Conservation (phyloP, 2,888 invertebrate genomes). For the Eustalomyia histrio region DNA sequence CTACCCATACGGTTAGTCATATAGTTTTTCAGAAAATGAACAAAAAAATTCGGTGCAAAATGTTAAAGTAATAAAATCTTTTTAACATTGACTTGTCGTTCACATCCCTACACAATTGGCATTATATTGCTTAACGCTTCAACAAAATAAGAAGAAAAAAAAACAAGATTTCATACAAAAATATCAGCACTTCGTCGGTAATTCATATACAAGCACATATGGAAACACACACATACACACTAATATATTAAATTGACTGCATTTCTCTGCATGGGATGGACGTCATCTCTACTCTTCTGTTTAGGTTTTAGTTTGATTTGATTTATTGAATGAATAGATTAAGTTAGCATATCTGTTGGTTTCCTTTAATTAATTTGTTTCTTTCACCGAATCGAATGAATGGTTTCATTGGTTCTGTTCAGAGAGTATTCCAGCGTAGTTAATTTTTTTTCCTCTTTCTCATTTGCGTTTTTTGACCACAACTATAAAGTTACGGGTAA, state of each 20-base stretch:
- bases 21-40: neutral
- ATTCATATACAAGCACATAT: slow-evolving; percentile 10
- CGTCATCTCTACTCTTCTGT: slow-evolving; percentile 32
- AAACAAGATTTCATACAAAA: slow-evolving; percentile 24
- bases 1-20: neutral
- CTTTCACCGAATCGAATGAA: slow-evolving; percentile 75
- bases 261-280: slow-evolving; percentile 48
- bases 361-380: slow-evolving; percentile 78
- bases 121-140: slow-evolving; percentile 61
- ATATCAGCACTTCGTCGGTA: slow-evolving; percentile 15
- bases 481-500: slow-evolving; percentile 12
- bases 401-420: slow-evolving; percentile 45
- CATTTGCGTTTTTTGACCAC: slow-evolving; percentile 14
- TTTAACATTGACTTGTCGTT: slow-evolving; percentile 46
- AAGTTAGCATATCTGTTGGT: slow-evolving; percentile 77
- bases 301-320: slow-evolving; percentile 69
- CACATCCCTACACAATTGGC: slow-evolving; percentile 50
- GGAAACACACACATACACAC: slow-evolving; percentile 28
- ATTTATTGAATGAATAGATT: slow-evolving; percentile 77
- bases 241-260: neutral
- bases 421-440: neutral
- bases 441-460: slow-evolving; percentile 1
- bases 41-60: neutral
- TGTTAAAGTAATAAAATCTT: slow-evolving; percentile 42
- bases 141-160: slow-evolving; percentile 18